A percentile compares a stretch with the other conserved stretches of the same genome.
Evolutionary conservation across 1,140 invertebrate genomes (phyloP).

Genomic region (Camponotus vicinus): DNA sequence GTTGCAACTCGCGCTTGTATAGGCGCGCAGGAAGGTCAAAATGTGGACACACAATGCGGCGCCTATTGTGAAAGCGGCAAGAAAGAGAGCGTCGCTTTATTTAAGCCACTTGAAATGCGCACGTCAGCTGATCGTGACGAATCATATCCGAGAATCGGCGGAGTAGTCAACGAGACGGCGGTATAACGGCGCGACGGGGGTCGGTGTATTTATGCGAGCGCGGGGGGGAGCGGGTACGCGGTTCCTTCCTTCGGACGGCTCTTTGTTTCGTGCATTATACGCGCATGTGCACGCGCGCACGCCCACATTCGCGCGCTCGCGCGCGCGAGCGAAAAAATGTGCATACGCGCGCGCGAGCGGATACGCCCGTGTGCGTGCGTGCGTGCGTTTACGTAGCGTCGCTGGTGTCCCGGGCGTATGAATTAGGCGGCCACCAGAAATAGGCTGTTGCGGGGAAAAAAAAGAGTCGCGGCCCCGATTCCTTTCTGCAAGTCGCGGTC

Average conservation of each 20-base stretch:
- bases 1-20: background rate
- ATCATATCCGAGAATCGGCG: conserved; percentile 40
- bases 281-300: conserved; percentile 59
- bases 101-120: conserved; percentile 63
- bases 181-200: conserved; percentile 43
- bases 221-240: conserved; percentile 52
- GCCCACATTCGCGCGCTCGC: conserved; percentile 42
- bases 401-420: conserved; percentile 51
- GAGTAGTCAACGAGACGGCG: background rate
- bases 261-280: conserved; percentile 74
- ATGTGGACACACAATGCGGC: conserved; percentile 5
- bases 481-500: conserved; percentile 30
- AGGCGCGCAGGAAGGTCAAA: conserved; percentile 27
- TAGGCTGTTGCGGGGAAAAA: conserved; percentile 30
- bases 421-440: conserved; percentile 56
- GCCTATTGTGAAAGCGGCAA: conserved; percentile 48
- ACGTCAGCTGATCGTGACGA: conserved; percentile 76
- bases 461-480: conserved; percentile 27
- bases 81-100: conserved; percentile 48
- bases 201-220: conserved; percentile 76
- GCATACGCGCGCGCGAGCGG: background rate
- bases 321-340: conserved; percentile 56
- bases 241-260: conserved; percentile 69
- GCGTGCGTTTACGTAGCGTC: conserved; percentile 16
- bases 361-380: background rate